A percentile compares a stretch with the other conserved stretches of the same genome.
Conservation (phyloP, 37 sponge, comb jelly and placozoan genomes). For the Corticium candelabrum region DNA sequence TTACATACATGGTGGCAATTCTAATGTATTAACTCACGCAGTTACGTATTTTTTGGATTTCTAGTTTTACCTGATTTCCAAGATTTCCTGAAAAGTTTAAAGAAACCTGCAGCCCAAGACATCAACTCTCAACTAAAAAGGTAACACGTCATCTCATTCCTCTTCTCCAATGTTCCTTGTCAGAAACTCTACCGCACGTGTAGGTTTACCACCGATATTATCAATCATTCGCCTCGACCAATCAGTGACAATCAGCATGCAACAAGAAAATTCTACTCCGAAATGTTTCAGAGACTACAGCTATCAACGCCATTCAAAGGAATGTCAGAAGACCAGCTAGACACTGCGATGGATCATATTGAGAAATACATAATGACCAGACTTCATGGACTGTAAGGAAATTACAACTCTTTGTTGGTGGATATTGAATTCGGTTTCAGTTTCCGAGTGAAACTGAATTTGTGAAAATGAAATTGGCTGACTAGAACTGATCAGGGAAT, state of each 20-base stretch:
- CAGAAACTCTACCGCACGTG: too few relatives aligned
- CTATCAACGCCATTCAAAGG: constrained; percentile 33
- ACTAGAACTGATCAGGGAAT: too few relatives aligned
- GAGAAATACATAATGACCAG: constrained; percentile 61
- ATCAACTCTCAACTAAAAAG: constrained; percentile 39
- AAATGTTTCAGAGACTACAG: constrained; percentile 11
- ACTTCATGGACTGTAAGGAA: constrained; percentile 31
- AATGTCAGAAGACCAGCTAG: constrained; percentile 50
- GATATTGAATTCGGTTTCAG: background rate
- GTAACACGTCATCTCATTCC: too few relatives aligned
- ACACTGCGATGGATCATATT: constrained; percentile 51
- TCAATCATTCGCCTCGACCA: too few relatives aligned
- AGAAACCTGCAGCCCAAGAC: constrained; percentile 58
- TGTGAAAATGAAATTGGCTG: too few relatives aligned
- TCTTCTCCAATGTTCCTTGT: too few relatives aligned
- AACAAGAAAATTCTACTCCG: constrained; percentile 53
- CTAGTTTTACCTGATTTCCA: constrained; percentile 22
- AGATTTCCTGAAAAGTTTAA: constrained; percentile 61
- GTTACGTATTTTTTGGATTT: background rate
- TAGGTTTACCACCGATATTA: too few relatives aligned
- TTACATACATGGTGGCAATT: background rate
- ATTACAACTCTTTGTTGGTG: background rate
- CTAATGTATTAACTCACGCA: background rate
- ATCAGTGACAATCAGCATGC: constrained; percentile 36
- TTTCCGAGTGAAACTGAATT: too few relatives aligned